Conservation (phyloP, 2,113 vertebrate genomes). For the Notarius quadriscutis region DNA sequence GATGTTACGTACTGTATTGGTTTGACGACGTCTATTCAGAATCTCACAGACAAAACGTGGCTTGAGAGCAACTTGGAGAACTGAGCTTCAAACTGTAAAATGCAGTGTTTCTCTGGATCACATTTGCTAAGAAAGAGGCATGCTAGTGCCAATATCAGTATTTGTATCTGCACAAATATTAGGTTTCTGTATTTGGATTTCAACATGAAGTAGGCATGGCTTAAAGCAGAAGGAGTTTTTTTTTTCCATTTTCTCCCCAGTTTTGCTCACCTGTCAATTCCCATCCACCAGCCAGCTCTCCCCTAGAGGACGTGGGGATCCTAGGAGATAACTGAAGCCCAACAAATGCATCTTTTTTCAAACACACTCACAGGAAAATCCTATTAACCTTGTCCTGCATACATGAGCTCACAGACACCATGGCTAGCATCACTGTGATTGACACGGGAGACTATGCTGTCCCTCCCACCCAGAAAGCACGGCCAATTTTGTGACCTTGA, state of each 20-base stretch:
- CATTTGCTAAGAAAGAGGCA: conserved; percentile 11
- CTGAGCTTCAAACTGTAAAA: conserved; percentile 25
- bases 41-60: conserved; percentile 11
- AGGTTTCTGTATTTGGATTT: neutral
- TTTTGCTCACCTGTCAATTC: neutral
- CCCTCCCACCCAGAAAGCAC: neutral
- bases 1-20: neutral
- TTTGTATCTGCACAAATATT: neutral
- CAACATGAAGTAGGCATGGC: neutral
- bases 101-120: conserved; percentile 9
- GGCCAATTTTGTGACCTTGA: neutral
- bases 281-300: neutral
- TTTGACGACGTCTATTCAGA: neutral
- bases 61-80: conserved; percentile 19
- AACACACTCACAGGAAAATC: neutral
- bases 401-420: neutral
- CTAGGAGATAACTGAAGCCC: neutral
- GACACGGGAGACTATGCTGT: neutral
- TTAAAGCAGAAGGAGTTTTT: neutral
- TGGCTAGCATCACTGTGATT: neutral
- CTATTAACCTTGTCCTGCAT: neutral
- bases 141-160: neutral
- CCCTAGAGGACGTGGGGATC: neutral
- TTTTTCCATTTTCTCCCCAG: neutral
- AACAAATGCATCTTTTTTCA: neutral